Conservation (phyloP, 2,888 invertebrate genomes). For the Neocrepidodera transversa region DNA sequence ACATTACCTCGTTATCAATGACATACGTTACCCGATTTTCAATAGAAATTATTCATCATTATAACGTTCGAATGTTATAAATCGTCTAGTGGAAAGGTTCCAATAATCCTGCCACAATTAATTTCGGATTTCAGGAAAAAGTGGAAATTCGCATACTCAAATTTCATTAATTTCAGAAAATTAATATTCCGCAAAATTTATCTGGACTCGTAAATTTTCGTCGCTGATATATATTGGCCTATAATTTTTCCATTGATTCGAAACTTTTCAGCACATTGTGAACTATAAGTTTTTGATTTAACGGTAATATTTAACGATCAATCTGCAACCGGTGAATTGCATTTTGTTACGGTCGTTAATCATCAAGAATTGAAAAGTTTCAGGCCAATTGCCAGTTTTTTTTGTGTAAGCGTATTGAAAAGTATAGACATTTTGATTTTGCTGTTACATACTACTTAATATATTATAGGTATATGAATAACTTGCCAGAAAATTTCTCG, state of each 20-base stretch:
- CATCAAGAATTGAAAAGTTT: constrained; percentile 7
- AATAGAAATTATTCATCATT: background rate
- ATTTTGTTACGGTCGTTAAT: constrained; percentile 11
- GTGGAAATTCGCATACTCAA: constrained; percentile 32
- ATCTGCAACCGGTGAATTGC: constrained; percentile 3
- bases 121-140: constrained; percentile 35
- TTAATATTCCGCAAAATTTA: constrained; percentile 37
- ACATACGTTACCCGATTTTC: background rate
- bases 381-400: too few relatives aligned
- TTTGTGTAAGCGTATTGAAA: too few relatives aligned
- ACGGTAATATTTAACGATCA: constrained; percentile 19
- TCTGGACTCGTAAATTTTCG: constrained; percentile 31
- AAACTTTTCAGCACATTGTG: constrained; percentile 28
- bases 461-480: too few relatives aligned
- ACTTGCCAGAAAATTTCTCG: too few relatives aligned
- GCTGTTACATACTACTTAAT: too few relatives aligned
- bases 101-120: constrained; percentile 36
- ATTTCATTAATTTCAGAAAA: constrained; percentile 38
- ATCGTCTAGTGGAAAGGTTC: constrained; percentile 13
- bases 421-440: too few relatives aligned
- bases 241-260: constrained; percentile 37
- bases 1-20: too few relatives aligned
- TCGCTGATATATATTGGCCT: constrained; percentile 30
- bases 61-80: constrained; percentile 10
- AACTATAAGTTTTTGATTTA: constrained; percentile 26